Conservation (phyloP, 1,140 invertebrate species). For the Zaprionus inermis region DNA sequence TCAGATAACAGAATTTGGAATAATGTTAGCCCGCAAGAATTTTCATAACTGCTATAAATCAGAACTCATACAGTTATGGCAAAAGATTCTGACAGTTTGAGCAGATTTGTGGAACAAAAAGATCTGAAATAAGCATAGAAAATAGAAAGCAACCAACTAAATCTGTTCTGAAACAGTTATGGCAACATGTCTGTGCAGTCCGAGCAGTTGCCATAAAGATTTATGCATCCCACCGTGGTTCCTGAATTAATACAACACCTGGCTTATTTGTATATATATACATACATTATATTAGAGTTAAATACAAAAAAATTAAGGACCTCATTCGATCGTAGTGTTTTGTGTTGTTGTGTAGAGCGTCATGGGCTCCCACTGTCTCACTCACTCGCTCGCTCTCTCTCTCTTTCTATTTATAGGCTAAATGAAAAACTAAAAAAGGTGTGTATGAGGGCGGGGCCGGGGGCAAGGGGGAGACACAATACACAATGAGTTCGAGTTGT, state of each 20-base stretch:
- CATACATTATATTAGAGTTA: constrained; percentile 57
- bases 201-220: too few relatives aligned
- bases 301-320: constrained; percentile 37
- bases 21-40: too few relatives aligned
- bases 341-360: constrained; percentile 1
- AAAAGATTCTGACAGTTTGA: too few relatives aligned
- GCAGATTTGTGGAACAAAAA: too few relatives aligned
- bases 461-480: background rate
- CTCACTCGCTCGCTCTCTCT: background rate
- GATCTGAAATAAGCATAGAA: background rate
- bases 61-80: too few relatives aligned
- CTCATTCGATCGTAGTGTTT: constrained; percentile 12
- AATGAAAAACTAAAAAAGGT: background rate
- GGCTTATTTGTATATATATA: constrained; percentile 61
- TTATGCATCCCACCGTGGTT: background rate
- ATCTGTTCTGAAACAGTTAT: too few relatives aligned
- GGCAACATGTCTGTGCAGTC: too few relatives aligned
- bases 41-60: too few relatives aligned
- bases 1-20: too few relatives aligned
- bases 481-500: constrained; percentile 8
- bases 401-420: background rate
- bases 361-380: constrained; percentile 1
- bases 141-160: too few relatives aligned
- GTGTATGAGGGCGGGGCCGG: background rate
- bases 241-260: background rate